Percentiles rank a stretch among this genome's conserved stretches.
phyloP scores from a whole-genome alignment of 2,888 invertebrate genomes.

The Chydorus sphaericus region DNA sequence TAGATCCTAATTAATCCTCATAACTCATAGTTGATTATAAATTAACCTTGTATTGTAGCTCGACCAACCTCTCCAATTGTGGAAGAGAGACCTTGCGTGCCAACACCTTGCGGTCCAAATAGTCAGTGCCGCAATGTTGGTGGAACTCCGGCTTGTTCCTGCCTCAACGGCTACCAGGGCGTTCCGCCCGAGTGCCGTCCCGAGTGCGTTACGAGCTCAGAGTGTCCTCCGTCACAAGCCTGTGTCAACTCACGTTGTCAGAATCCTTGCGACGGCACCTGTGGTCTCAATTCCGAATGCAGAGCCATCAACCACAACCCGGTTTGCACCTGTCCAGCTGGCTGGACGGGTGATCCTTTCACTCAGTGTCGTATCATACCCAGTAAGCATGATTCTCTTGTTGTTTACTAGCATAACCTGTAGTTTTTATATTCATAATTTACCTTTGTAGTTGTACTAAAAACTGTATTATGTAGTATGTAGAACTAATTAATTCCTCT shows the following conservation, averaged over 20 bases:
- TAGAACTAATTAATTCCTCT: too few relatives aligned
- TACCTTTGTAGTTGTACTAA: too few relatives aligned
- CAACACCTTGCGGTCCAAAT: conserved; percentile 74
- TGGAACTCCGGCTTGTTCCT: conserved; percentile 63
- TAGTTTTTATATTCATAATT: not conserved
- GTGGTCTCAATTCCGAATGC: conserved; percentile 64
- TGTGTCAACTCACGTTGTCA: conserved; percentile 58
- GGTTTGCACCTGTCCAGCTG: conserved; percentile 63
- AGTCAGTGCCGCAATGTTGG: conserved; percentile 61
- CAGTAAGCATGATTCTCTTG: conserved; percentile 18
- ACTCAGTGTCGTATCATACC: conserved; percentile 21
- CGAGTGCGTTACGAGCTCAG: conserved; percentile 70
- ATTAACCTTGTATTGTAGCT: conserved; percentile 21
- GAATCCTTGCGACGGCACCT: conserved; percentile 54
- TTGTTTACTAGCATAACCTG: not conserved
- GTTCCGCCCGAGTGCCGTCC: conserved; percentile 58
- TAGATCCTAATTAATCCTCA: not conserved
- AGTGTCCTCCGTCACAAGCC: conserved; percentile 60
- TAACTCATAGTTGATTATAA: not conserved
- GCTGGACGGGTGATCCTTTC: conserved; percentile 64
- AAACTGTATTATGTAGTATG: too few relatives aligned
- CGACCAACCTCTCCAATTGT: conserved; percentile 28
- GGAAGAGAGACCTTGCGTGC: conserved; percentile 41
- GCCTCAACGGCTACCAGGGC: conserved; percentile 64
- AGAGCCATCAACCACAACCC: conserved; percentile 63